Evolutionary conservation across 2,888 invertebrate species (phyloP).

Genomic region (Tyria jacobaeae): DNA sequence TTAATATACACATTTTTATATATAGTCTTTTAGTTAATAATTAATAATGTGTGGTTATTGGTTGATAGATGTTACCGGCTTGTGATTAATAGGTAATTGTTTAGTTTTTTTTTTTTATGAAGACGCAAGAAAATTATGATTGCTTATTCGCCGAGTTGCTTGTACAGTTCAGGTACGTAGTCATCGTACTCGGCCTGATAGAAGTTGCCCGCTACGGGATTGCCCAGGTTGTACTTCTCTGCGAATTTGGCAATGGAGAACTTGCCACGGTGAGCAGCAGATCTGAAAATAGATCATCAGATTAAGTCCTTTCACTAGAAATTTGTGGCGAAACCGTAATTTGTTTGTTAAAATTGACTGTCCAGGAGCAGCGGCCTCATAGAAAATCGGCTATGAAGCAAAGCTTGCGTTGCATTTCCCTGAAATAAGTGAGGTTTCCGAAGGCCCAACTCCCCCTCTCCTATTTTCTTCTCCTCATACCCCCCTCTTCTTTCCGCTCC

Average conservation of each 20-base stretch:
- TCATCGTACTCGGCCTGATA: slow-evolving; percentile 93
- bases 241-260: slow-evolving; percentile 88
- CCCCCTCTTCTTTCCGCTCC: too few species aligned
- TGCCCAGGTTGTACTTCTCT: slow-evolving; percentile 90
- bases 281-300: slow-evolving; percentile 60
- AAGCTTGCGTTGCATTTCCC: too few species aligned
- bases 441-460: too few species aligned
- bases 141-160: slow-evolving; percentile 72
- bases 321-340: too few species aligned
- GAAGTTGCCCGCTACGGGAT: slow-evolving; percentile 93
- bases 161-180: slow-evolving; percentile 89
- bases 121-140: background rate
- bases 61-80: background rate
- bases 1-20: too few species aligned
- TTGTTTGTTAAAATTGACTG: too few species aligned
- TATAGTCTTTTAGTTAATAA: too few species aligned
- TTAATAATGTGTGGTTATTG: background rate
- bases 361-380: too few species aligned
- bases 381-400: too few species aligned
- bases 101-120: background rate
- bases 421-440: too few species aligned
- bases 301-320: too few species aligned
- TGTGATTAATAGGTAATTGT: background rate
- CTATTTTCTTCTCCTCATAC: too few species aligned
- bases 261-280: slow-evolving; percentile 69